These are phyloP conservation scores for Brachionus plicatilis DNA, from an alignment of 1,140 invertebrate genomes.

Conservation along the genomic window DNA sequence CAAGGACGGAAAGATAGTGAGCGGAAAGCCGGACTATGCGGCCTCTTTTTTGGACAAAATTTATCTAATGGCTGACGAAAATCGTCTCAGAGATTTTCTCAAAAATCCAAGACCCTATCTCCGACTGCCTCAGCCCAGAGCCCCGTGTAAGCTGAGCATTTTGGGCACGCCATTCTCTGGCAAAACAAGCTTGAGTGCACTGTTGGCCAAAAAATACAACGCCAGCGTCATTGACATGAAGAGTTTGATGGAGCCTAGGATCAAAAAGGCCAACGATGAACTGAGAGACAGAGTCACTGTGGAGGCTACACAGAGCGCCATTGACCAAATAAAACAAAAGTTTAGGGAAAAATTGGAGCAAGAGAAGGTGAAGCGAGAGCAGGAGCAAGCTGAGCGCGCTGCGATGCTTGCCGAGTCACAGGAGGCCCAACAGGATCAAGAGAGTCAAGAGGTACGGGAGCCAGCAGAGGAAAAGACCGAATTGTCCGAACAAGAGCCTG, in stretches of 20 bases:
- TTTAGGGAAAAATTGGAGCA: conserved; percentile 39
- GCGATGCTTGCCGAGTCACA: conserved; percentile 42
- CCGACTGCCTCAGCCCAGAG: conserved; percentile 52
- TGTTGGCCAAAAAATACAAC: conserved; percentile 53
- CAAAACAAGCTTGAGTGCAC: conserved; percentile 49
- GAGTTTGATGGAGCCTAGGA: background rate
- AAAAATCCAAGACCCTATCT: conserved; percentile 55
- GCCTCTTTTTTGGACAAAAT: conserved; percentile 52
- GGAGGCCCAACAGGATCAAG: conserved; percentile 46
- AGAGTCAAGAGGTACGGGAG: background rate
- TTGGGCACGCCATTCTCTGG: conserved; percentile 50
- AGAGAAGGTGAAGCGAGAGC: background rate
- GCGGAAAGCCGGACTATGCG: conserved; percentile 53
- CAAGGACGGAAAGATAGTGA: conserved; percentile 50
- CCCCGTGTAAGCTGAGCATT: conserved; percentile 52
- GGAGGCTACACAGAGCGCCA: background rate
- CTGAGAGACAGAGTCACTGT: background rate
- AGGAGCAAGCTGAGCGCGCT: conserved; percentile 37
- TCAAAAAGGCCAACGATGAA: conserved; percentile 35
- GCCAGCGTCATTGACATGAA: conserved; percentile 47
- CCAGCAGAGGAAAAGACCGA: background rate
- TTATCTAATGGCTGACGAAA: conserved; percentile 51
- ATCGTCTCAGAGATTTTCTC: conserved; percentile 53
- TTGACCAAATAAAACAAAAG: conserved; percentile 20
- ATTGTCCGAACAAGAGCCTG: background rate